Conservation (phyloP, 1,140 invertebrate species). For the Orchestia grillus region DNA sequence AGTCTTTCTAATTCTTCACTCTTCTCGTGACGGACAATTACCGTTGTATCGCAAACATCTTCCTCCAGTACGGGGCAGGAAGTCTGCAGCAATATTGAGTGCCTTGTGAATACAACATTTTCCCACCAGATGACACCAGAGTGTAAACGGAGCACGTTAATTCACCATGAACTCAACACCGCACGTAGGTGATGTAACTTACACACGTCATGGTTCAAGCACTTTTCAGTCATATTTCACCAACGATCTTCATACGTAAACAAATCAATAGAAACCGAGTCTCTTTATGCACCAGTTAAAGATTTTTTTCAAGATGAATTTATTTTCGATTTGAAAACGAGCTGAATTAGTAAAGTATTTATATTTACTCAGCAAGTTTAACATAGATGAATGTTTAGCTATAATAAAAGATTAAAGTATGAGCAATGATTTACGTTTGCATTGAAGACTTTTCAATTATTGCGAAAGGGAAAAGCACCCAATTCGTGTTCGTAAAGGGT, state of each 20-base stretch:
- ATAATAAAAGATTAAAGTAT: not conserved
- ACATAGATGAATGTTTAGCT: not conserved
- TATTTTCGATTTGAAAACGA: not conserved
- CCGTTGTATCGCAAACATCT: slow-evolving; percentile 82
- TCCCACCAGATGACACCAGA: not conserved
- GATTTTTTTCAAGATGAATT: not conserved
- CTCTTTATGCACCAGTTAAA: not conserved
- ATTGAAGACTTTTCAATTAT: not conserved
- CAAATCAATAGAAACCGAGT: not conserved
- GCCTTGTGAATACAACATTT: not conserved
- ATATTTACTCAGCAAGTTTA: not conserved
- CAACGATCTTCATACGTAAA: not conserved
- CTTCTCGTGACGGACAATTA: slow-evolving; percentile 79
- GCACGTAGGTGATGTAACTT: not conserved
- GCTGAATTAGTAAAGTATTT: not conserved
- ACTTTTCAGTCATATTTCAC: not conserved
- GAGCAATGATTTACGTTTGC: not conserved
- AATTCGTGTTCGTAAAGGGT: no score
- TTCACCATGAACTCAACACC: not conserved
- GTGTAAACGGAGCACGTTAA: not conserved
- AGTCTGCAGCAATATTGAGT: not conserved
- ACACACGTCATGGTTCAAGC: not conserved
- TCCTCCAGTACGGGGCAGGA: slow-evolving; percentile 74
- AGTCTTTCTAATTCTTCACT: slow-evolving; percentile 85
- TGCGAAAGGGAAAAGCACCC: not conserved